These are phyloP conservation scores for Asteroscopus sphinx DNA, from an alignment of 2,888 invertebrate genomes.

Conservation along the genomic window DNA sequence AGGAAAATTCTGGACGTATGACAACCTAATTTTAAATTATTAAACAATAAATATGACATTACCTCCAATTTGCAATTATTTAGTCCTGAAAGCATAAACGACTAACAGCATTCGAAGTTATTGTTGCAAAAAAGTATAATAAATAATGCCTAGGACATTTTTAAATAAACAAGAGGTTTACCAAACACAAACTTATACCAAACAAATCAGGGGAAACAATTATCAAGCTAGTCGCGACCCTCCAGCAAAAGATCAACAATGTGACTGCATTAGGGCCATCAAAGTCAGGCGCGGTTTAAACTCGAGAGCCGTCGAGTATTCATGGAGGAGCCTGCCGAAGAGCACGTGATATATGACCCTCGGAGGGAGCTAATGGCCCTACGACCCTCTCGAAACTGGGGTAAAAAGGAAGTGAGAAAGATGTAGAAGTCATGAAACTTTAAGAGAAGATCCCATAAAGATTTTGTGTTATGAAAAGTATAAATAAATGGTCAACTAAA, in stretches of 20 bases:
- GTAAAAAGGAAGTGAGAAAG: constrained; percentile 56
- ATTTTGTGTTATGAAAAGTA: constrained; percentile 7
- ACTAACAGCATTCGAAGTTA: too few species aligned
- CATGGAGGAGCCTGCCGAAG: constrained; percentile 61
- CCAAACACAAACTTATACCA: not conserved
- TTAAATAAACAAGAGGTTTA: not conserved
- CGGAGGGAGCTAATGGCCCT: constrained; percentile 76
- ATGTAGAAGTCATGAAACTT: constrained; percentile 39
- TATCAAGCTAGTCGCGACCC: constrained; percentile 6
- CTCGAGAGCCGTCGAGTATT: constrained; percentile 62
- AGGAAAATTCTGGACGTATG: too few species aligned
- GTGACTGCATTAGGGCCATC: constrained; percentile 58
- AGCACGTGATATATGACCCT: constrained; percentile 78
- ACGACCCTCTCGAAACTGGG: constrained; percentile 69
- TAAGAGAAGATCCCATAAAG: constrained; percentile 4
- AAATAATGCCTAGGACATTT: too few species aligned
- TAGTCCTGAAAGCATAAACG: too few species aligned
- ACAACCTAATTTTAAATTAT: too few species aligned
- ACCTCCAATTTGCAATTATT: too few species aligned
- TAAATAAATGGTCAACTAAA: too few species aligned
- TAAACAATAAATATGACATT: too few species aligned
- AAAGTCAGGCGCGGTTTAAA: constrained; percentile 61
- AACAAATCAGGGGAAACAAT: constrained; percentile 14
- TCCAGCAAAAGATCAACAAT: constrained; percentile 49
- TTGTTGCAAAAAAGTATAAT: too few species aligned